These are phyloP conservation scores for Cordilura impudica DNA, from an alignment of 2,888 invertebrate genomes.

Conservation along the genomic window DNA sequence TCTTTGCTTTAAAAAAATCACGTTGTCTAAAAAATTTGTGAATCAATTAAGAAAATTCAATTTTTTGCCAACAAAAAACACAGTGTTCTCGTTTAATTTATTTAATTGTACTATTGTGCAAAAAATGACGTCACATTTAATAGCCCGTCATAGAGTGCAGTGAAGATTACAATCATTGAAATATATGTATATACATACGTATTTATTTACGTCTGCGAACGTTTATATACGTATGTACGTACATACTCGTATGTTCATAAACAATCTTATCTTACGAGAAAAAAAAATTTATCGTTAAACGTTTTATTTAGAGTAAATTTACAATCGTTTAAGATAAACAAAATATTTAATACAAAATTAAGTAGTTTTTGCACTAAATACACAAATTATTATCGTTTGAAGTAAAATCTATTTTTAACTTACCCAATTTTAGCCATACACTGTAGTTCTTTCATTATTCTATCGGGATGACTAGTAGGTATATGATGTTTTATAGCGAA, in stretches of 20 bases:
- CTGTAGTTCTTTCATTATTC: slow-evolving; percentile 88
- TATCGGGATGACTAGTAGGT: slow-evolving; percentile 90
- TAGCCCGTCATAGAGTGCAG: background rate
- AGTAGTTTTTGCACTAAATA: background rate
- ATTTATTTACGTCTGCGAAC: background rate
- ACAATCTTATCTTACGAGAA: background rate
- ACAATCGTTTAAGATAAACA: background rate
- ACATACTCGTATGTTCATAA: no score
- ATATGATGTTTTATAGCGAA: slow-evolving; percentile 93
- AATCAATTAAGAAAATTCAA: no score
- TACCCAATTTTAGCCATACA: slow-evolving; percentile 89
- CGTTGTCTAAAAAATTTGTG: no score
- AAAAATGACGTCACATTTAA: background rate
- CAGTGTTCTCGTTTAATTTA: background rate
- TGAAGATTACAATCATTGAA: background rate
- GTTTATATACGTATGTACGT: background rate
- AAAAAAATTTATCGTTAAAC: background rate
- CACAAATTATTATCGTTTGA: background rate
- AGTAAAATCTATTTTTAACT: slow-evolving; percentile 52
- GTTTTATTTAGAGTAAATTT: background rate
- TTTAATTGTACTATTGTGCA: background rate
- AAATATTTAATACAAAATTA: background rate
- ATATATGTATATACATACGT: background rate
- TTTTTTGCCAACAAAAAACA: no score
- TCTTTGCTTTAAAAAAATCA: no score